These are phyloP conservation scores for Maniola hyperantus DNA, from an alignment of 2,888 invertebrate species.

Conservation along the genomic window DNA sequence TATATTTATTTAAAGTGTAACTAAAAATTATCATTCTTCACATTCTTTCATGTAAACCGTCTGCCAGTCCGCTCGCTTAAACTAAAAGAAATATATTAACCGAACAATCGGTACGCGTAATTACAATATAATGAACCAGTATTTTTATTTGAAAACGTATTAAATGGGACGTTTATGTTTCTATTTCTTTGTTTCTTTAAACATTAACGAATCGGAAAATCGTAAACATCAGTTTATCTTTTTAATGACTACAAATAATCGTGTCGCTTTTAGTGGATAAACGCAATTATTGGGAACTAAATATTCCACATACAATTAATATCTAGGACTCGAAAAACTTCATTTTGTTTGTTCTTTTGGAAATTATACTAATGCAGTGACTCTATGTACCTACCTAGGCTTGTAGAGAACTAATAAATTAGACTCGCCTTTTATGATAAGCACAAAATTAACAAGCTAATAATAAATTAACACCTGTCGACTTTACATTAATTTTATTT, in stretches of 20 bases:
- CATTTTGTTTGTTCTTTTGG: neutral
- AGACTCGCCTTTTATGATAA: too few species aligned
- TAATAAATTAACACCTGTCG: too few species aligned
- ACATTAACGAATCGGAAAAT: neutral
- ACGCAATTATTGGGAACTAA: constrained; percentile 10
- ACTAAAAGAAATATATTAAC: neutral
- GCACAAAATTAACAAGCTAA: too few species aligned
- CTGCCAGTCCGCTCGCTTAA: neutral
- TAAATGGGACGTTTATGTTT: neutral
- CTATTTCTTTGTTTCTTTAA: neutral
- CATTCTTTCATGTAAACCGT: too few species aligned
- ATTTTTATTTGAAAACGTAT: constrained; percentile 5
- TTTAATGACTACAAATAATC: neutral
- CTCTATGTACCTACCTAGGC: too few species aligned
- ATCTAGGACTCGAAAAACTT: neutral
- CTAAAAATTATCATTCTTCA: too few species aligned
- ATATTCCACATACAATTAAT: neutral
- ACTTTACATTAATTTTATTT: too few species aligned
- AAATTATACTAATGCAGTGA: neutral
- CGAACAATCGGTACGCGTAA: neutral
- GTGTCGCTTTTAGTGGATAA: neutral
- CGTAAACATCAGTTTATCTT: neutral
- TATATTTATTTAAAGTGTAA: too few species aligned
- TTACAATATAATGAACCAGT: neutral
- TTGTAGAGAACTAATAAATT: too few species aligned